These are phyloP conservation scores for Patagioenas fasciata DNA, from an alignment of 2,113 vertebrate genomes.

Conservation along the genomic window DNA sequence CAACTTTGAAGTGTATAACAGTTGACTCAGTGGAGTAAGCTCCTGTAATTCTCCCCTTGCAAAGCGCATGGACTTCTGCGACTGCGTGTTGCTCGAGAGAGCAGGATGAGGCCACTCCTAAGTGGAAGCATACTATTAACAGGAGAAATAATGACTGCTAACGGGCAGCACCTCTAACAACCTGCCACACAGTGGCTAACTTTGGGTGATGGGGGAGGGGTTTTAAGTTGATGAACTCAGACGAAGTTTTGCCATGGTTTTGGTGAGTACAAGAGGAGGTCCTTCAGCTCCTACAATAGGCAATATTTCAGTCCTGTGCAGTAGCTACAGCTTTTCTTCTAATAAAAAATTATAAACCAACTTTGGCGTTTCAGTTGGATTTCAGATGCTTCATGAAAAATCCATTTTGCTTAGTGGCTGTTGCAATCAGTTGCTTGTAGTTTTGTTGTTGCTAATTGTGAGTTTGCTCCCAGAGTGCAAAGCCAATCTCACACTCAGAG, in stretches of 20 bases:
- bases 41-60: neutral
- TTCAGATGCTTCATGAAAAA: neutral
- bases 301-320: neutral
- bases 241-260: neutral
- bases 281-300: neutral
- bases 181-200: neutral
- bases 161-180: neutral
- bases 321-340: neutral
- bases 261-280: neutral
- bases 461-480: no score
- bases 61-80: neutral
- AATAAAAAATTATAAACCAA: neutral
- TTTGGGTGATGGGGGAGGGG: neutral
- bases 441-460: no score
- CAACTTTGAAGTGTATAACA: neutral
- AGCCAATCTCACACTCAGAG: no score
- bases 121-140: neutral
- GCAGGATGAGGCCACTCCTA: neutral
- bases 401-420: neutral
- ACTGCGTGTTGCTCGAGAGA: neutral
- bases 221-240: neutral
- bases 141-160: neutral
- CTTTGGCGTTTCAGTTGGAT: neutral
- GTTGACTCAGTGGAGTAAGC: neutral
- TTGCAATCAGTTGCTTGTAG: neutral